phyloP scores from a whole-genome alignment of 92 coral and sea anemone genomes.

The Chrysogorgia sp. region DNA sequence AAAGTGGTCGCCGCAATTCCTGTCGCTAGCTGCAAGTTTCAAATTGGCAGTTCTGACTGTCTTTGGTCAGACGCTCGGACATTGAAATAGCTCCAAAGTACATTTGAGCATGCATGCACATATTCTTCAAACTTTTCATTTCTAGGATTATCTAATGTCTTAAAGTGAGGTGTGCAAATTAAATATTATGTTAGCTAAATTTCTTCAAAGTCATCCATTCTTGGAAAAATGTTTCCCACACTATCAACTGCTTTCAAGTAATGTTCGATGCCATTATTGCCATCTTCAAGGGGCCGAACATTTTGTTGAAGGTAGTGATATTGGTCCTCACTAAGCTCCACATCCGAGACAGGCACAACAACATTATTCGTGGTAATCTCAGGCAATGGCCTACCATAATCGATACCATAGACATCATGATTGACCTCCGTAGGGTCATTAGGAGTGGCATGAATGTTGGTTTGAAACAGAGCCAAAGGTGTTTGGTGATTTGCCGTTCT shows the following conservation, averaged over 20 bases:
- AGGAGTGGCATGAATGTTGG: background rate
- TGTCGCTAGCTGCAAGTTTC: too few species aligned
- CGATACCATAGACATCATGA: background rate
- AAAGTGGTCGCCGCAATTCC: too few species aligned
- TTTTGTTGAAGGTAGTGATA: constrained; percentile 18
- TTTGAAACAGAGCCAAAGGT: background rate
- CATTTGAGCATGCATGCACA: too few species aligned
- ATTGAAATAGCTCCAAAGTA: too few species aligned
- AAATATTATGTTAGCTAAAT: background rate
- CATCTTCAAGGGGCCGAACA: constrained; percentile 37
- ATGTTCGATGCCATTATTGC: constrained; percentile 39
- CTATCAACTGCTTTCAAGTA: constrained; percentile 15
- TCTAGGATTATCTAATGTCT: too few species aligned
- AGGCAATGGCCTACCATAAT: background rate
- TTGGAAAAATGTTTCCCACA: constrained; percentile 3
- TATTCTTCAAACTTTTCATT: too few species aligned
- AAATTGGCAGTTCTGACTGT: too few species aligned
- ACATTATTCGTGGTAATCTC: constrained; percentile 7
- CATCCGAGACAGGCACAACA: constrained; percentile 1
- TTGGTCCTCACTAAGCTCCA: constrained; percentile 23
- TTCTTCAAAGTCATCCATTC: constrained; percentile 1
- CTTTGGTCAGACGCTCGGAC: too few species aligned
- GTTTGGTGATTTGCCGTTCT: background rate
- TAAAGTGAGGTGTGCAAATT: too few species aligned
- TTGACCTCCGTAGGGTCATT: background rate